phyloP scores from a whole-genome alignment of 2,113 vertebrate species.

The Ciconia boyciana region DNA sequence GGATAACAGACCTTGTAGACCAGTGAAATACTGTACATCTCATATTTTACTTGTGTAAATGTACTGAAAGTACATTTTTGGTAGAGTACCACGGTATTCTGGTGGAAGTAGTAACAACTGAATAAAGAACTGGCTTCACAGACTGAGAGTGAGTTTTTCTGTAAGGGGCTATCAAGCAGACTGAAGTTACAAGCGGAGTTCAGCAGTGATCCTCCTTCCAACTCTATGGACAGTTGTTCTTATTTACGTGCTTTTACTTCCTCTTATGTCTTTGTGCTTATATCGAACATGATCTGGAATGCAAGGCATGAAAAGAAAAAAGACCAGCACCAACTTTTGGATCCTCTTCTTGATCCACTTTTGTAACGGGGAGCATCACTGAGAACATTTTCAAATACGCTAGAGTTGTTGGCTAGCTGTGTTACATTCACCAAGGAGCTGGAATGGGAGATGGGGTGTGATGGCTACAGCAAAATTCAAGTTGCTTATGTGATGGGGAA shows the following conservation, averaged over 20 bases:
- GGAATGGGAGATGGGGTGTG: not conserved
- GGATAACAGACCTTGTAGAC: not conserved
- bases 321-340: not conserved
- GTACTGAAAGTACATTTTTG: not conserved
- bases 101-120: not conserved
- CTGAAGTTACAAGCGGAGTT: not conserved
- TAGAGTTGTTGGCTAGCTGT: not conserved
- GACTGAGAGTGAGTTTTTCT: not conserved
- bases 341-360: not conserved
- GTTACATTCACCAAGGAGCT: not conserved
- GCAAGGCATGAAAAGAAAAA: not conserved
- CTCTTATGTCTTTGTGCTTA: not conserved
- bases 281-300: not conserved
- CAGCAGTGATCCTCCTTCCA: not conserved
- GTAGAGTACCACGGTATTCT: not conserved
- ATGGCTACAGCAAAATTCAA: not conserved
- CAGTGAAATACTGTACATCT: not conserved
- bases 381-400: not conserved
- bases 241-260: not conserved
- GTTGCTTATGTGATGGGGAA: not conserved
- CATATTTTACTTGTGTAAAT: not conserved
- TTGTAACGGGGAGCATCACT: not conserved
- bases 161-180: rapidly evolving
- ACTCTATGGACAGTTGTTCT: not conserved
- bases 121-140: not conserved